Conservation (phyloP, 64 coral and sea anemone species). For the Catalaphyllia jardinei region DNA sequence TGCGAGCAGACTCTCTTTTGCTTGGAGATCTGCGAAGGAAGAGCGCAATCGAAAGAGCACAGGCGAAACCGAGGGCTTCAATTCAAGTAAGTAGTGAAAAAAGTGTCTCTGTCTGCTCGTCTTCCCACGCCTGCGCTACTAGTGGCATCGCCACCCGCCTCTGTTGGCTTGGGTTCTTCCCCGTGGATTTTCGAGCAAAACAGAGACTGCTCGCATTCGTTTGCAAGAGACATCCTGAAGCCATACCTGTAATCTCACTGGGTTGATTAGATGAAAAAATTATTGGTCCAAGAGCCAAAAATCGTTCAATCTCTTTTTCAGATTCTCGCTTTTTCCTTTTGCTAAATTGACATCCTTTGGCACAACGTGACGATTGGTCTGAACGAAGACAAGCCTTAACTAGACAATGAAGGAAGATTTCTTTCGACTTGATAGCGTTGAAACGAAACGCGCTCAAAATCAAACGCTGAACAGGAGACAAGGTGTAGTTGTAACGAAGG, state of each 20-base stretch:
- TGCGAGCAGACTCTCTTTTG: neutral
- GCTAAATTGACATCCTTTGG: conserved; percentile 19
- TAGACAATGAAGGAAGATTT: conserved; percentile 71
- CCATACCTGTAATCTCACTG: neutral
- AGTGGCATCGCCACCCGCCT: no score
- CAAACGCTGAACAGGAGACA: conserved; percentile 63
- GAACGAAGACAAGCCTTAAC: conserved; percentile 56
- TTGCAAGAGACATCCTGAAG: neutral
- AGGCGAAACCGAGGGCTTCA: no score
- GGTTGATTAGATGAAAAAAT: neutral
- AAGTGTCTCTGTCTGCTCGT: no score
- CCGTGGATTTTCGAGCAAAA: no score
- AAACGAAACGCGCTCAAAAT: conserved; percentile 66
- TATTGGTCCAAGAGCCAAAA: conserved; percentile 52
- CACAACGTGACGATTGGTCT: conserved; percentile 49
- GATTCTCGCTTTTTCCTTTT: neutral
- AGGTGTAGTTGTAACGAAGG: conserved; percentile 54
- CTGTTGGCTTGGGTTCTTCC: no score
- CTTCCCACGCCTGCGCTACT: no score
- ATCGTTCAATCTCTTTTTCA: conserved; percentile 12
- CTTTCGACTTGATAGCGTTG: neutral
- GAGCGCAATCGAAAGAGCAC: no score
- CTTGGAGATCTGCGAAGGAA: no score
- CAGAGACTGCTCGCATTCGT: no score
- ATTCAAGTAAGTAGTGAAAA: no score